Percentiles rank a stretch among this genome's conserved stretches.
phyloP scores from a whole-genome alignment of 2,113 vertebrate species.

The Pungitius pungitius region DNA sequence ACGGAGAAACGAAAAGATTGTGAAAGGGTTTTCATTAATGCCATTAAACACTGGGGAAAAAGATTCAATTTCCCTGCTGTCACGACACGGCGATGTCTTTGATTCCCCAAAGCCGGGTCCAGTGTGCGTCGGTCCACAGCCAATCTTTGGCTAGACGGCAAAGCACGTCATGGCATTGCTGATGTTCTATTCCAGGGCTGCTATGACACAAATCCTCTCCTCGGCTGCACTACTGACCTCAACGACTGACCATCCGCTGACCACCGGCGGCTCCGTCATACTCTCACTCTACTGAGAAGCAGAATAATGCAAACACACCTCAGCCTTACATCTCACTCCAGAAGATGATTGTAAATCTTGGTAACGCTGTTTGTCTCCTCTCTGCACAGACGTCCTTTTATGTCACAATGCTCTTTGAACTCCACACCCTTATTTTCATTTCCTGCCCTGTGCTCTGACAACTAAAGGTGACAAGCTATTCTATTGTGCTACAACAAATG shows the following conservation, averaged over 20 bases:
- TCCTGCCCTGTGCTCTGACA: neutral
- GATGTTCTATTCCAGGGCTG: slow-evolving; percentile 8
- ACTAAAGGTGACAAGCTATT: neutral
- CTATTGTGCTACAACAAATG: neutral
- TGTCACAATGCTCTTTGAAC: slow-evolving; percentile 4
- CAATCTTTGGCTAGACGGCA: slow-evolving; percentile 27
- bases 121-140: slow-evolving; percentile 32
- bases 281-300: slow-evolving; percentile 21
- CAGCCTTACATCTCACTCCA: neutral
- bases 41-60: slow-evolving; percentile 1
- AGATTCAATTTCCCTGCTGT: too few relatives aligned
- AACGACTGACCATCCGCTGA: slow-evolving; percentile 66
- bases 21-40: slow-evolving; percentile 10
- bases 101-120: neutral
- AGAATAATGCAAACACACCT: slow-evolving; percentile 22
- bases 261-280: slow-evolving; percentile 63
- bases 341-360: neutral
- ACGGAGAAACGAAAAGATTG: slow-evolving; percentile 46
- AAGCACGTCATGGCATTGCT: slow-evolving; percentile 32
- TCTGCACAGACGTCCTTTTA: slow-evolving; percentile 2
- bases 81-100: slow-evolving; percentile 32
- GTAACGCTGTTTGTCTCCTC: neutral
- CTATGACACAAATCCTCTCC: slow-evolving; percentile 59
- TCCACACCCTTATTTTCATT: neutral
- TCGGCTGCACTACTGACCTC: slow-evolving; percentile 70